Percentiles rank a stretch among this genome's conserved stretches.
Conservation (phyloP, 64 coral and sea anemone genomes). For the Montipora foliosa region DNA sequence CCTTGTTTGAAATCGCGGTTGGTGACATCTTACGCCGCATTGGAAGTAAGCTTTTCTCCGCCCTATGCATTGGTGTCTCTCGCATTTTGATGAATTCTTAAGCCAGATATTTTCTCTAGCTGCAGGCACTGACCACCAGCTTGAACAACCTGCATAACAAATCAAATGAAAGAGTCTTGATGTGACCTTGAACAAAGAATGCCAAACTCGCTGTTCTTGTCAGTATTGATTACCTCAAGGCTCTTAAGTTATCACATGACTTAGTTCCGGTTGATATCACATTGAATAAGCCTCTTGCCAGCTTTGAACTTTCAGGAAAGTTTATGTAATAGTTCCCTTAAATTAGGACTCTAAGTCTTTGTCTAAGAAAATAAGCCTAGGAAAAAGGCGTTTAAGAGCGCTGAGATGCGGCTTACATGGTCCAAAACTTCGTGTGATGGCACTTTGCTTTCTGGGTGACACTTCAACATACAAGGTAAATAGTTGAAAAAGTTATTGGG, state of each 20-base stretch:
- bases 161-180: neutral
- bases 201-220: neutral
- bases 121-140: neutral
- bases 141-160: neutral
- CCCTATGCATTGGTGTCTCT: conserved; percentile 27
- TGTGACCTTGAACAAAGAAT: neutral
- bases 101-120: neutral
- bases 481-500: neutral
- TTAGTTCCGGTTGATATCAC: conserved; percentile 40
- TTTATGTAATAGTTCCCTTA: too few relatives aligned
- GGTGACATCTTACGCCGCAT: conserved; percentile 11
- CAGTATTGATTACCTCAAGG: conserved; percentile 27
- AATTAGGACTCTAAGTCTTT: neutral
- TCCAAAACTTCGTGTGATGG: neutral
- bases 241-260: neutral
- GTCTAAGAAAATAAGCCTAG: neutral
- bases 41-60: conserved; percentile 21
- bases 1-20: neutral
- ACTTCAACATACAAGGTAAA: neutral
- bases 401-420: neutral
- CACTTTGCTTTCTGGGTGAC: neutral
- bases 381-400: neutral
- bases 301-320: neutral
- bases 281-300: neutral
- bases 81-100: neutral